A percentile compares a stretch with the other conserved stretches of the same genome.
phyloP scores from a whole-genome alignment of 2,113 vertebrate genomes.

The Larimichthys polyactis region DNA sequence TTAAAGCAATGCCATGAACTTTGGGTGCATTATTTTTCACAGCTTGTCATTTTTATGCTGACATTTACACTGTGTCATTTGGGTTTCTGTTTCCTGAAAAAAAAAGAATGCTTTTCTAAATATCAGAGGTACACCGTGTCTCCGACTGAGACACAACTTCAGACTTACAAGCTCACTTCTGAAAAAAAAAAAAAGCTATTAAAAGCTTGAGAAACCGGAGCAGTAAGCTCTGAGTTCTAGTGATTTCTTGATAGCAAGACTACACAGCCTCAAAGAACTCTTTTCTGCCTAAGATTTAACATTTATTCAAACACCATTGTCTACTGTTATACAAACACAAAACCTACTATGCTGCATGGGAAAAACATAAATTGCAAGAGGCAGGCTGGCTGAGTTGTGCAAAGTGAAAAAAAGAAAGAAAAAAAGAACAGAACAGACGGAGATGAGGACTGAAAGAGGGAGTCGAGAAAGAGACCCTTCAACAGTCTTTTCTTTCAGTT shows the following conservation, averaged over 20 bases:
- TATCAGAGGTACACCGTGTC: conserved; percentile 22
- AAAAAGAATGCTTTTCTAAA: conserved; percentile 34
- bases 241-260: conserved; percentile 31
- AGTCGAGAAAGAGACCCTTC: conserved; percentile 58
- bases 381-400: conserved; percentile 2
- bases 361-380: conserved; percentile 39
- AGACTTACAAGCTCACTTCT: conserved; percentile 21
- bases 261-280: conserved; percentile 21
- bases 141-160: conserved; percentile 29
- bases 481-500: conserved; percentile 66
- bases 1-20: neutral
- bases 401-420: neutral
- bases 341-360: conserved; percentile 17
- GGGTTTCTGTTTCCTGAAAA: conserved; percentile 23
- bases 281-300: conserved; percentile 30
- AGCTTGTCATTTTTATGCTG: conserved; percentile 8
- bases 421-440: conserved; percentile 44
- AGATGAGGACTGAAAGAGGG: conserved; percentile 57
- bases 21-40: neutral
- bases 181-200: conserved; percentile 12
- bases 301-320: conserved; percentile 34
- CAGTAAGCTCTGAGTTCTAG: conserved; percentile 31
- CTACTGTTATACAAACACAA: neutral
- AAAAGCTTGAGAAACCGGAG: conserved; percentile 27
- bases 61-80: conserved; percentile 18